Evolutionary conservation across 2,113 vertebrate genomes (phyloP).

Genomic region (Hippoglossus stenolepis): DNA sequence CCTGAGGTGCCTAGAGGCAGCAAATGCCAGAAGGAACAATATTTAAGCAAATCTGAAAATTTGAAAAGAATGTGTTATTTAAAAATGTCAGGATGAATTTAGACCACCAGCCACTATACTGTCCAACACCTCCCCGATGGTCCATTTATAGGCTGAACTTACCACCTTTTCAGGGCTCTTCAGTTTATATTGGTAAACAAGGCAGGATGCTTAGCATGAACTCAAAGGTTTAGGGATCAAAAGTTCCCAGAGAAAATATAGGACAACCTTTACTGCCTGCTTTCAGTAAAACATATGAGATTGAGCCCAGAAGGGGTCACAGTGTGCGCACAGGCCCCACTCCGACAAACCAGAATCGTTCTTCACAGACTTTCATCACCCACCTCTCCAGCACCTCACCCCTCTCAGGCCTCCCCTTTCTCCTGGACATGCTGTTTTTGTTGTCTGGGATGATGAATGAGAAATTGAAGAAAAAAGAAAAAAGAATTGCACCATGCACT

Average conservation of each 20-base stretch:
- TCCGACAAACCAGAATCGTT: not conserved
- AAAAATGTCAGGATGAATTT: constrained; percentile 30
- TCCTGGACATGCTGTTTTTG: not conserved
- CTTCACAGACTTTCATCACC: not conserved
- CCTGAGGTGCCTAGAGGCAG: not conserved
- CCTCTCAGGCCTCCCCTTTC: not conserved
- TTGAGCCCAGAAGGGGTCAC: not conserved
- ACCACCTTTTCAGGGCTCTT: constrained; percentile 6
- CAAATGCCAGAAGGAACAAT: constrained; percentile 14
- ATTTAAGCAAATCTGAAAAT: constrained; percentile 3
- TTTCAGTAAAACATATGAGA: constrained; percentile 25
- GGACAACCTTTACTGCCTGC: constrained; percentile 25
- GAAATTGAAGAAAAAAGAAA: not conserved
- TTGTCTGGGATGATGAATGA: not conserved
- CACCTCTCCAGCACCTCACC: not conserved
- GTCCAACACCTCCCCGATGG: constrained; percentile 9
- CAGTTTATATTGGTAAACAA: constrained; percentile 12
- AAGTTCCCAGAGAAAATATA: constrained; percentile 20
- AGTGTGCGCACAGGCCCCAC: not conserved
- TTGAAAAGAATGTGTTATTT: constrained; percentile 27
- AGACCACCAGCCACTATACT: not conserved
- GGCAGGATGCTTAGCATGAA: constrained; percentile 16
- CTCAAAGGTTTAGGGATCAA: constrained; percentile 12
- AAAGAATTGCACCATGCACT: not conserved
- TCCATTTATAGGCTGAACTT: constrained; percentile 16